Evolutionary conservation across 2,113 vertebrate species (phyloP).

Genomic region (Calyptommatus sinebrachiatus): DNA sequence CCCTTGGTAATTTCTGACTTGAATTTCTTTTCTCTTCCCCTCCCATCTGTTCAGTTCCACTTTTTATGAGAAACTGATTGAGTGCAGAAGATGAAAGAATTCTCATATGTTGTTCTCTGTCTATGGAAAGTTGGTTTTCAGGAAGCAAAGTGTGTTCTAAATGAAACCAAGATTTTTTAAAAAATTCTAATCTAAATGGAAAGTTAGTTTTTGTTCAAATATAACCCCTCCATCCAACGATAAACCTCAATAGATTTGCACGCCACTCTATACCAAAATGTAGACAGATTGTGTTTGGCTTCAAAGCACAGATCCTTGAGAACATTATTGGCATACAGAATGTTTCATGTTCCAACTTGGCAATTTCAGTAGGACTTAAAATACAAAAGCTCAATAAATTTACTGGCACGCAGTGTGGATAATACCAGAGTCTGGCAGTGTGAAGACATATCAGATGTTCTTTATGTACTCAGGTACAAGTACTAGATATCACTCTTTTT

Average conservation of each 20-base stretch:
- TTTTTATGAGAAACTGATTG: conserved; percentile 23
- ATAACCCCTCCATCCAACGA: neutral
- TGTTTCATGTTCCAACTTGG: neutral
- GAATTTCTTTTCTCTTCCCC: neutral
- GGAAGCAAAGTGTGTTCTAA: neutral
- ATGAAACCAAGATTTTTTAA: conserved; percentile 14
- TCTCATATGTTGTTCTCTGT: conserved; percentile 2
- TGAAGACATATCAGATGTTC: too few relatives aligned
- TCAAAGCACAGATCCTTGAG: neutral
- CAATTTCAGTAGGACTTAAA: neutral
- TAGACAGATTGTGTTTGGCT: neutral
- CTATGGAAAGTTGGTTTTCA: conserved; percentile 23
- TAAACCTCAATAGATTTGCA: conserved; percentile 3
- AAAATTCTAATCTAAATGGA: neutral
- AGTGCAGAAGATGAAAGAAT: conserved; percentile 10
- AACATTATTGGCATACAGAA: neutral
- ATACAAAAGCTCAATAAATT: too few relatives aligned
- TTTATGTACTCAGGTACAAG: too few relatives aligned
- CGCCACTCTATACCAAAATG: neutral
- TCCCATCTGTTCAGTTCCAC: conserved; percentile 1
- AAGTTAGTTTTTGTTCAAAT: conserved; percentile 19
- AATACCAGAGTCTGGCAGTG: too few relatives aligned
- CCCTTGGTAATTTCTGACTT: conserved; percentile 17
- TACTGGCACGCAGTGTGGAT: too few relatives aligned
- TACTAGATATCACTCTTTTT: too few relatives aligned